A percentile compares a stretch with the other conserved stretches of the same genome.
These are phyloP conservation scores for Puntigrus tetrazona DNA, from an alignment of 2,113 vertebrate species.

Conservation along the genomic window DNA sequence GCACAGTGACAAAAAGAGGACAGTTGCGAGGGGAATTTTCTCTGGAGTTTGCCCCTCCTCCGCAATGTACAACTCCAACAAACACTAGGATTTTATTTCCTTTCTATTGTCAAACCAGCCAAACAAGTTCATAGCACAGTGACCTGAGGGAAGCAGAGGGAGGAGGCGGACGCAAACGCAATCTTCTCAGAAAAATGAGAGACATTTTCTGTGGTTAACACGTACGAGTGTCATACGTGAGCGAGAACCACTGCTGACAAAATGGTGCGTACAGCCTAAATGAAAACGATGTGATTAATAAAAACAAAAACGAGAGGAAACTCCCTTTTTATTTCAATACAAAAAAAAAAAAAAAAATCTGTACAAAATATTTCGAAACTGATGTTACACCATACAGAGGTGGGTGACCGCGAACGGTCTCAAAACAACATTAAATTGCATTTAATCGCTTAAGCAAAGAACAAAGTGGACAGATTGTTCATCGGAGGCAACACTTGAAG, in stretches of 20 bases:
- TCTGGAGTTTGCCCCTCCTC: constrained; percentile 30
- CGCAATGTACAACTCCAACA: constrained; percentile 58
- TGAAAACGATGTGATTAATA: not conserved
- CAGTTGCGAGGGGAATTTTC: constrained; percentile 36
- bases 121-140: constrained; percentile 72
- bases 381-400: not conserved
- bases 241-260: not conserved
- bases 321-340: constrained; percentile 27
- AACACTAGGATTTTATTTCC: constrained; percentile 73
- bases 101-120: constrained; percentile 73
- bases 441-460: not conserved
- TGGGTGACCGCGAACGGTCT: not conserved
- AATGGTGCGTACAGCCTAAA: not conserved
- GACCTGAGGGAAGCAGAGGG: constrained; percentile 46
- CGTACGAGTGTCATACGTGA: not conserved
- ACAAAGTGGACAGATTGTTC: not conserved
- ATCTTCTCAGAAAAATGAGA: constrained; percentile 22
- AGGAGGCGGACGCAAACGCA: not conserved
- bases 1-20: not conserved
- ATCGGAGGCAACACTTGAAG: not conserved
- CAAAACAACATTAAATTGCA: constrained; percentile 10
- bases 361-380: constrained; percentile 23
- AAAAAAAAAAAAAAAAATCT: constrained; percentile 25
- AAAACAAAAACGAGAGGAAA: constrained; percentile 38
- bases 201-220: not conserved